These are phyloP conservation scores for Ochotona curzoniae DNA, from an alignment of 2,113 vertebrate genomes.

Conservation along the genomic window DNA sequence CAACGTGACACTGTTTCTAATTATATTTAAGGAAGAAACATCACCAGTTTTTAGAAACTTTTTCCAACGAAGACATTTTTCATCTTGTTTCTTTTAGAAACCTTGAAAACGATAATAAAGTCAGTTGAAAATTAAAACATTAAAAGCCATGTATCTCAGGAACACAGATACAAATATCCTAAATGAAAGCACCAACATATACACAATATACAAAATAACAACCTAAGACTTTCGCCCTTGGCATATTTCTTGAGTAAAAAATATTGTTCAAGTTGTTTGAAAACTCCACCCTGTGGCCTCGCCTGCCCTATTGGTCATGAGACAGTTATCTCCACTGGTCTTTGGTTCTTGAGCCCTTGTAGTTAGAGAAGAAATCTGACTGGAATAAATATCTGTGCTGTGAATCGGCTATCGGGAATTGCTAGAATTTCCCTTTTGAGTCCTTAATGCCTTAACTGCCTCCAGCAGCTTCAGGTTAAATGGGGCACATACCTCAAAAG, in stretches of 20 bases:
- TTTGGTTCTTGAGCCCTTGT: background rate
- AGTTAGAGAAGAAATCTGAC: background rate
- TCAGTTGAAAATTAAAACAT: background rate
- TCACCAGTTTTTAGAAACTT: background rate
- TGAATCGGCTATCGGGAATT: background rate
- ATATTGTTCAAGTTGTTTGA: background rate
- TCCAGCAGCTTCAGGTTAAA: background rate
- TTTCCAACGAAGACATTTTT: background rate
- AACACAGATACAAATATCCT: background rate
- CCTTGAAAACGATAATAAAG: background rate
- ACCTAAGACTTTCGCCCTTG: background rate
- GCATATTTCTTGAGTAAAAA: background rate
- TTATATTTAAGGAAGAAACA: background rate
- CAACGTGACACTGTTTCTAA: background rate
- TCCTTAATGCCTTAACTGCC: background rate
- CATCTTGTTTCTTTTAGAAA: background rate
- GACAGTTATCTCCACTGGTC: background rate
- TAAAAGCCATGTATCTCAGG: background rate
- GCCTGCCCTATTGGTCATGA: no score
- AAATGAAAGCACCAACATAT: background rate
- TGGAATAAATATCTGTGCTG: background rate
- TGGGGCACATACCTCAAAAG: background rate
- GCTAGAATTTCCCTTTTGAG: background rate
- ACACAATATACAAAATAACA: background rate
- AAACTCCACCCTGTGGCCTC: background rate